Base-by-base conservation (phyloP, 53 echinoderm and acorn worm species). In the Antedon mediterranea region DNA sequence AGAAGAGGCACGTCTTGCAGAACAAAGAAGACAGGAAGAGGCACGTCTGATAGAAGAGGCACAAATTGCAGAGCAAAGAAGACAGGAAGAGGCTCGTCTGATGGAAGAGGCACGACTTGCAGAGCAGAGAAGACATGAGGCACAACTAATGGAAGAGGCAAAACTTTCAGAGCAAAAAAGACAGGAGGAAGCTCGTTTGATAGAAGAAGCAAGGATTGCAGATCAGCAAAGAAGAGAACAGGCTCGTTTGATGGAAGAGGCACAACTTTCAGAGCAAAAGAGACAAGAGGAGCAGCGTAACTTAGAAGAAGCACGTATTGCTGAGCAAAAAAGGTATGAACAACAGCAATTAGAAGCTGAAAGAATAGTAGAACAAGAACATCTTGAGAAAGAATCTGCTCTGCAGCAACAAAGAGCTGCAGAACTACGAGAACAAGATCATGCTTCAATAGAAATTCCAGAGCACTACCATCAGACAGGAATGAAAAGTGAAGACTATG, bases 331-430 rank as follows among this genome's bases (percentile, higher is more conserved):
- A 30, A 71, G 83, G 29, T 43, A 77, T 2, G 83, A 83, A 31
- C 77, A 83, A 8, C 70, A 76, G 71, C 82, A 71, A 11, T 71
- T 15, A 26, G 57, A 57, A 57, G 57, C 11, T 2, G 57, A 15
- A 85, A 43, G 34, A 77, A 13, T 32, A n/a, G n/a, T 75, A 18
- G 86, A 86, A 28, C 84, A 82, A 73, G 87, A 87, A 42, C 82
- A 76, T n/a, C n/a, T n/a, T 0, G 87, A 90, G 74, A 82, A 76
- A 11, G 37, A 37, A 37, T 37, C 37, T 4, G 37, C 6, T 6
- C 37, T 37, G 6, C 37, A 37, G 37, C 37, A 37, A n/a, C n/a
- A n/a, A n/a, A n/a, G n/a, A n/a, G n/a, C n/a, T n/a, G n/a, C n/a
- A n/a, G n/a, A n/a, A n/a, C n/a, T n/a, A n/a, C n/a, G n/a, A n/a